Percentiles rank a stretch among this genome's conserved stretches.
Conservation (phyloP, 2,797 vertebrate genomes). For the Thaleichthys pacificus region DNA sequence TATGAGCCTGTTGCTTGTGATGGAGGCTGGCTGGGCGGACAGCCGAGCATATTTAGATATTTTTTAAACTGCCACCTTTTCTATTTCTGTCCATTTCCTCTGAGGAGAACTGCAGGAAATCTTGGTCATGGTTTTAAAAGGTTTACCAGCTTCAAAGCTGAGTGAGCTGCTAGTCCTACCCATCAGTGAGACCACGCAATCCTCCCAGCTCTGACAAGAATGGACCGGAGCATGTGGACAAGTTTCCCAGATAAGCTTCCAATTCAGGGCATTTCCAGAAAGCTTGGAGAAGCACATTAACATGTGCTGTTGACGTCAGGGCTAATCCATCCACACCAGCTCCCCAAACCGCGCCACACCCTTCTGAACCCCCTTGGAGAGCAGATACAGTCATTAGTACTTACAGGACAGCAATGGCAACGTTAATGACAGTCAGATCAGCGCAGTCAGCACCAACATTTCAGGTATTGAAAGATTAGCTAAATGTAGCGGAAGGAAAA, state of each 20-base stretch:
- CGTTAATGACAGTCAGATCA: slow-evolving; percentile 33
- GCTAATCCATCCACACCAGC: slow-evolving; percentile 61
- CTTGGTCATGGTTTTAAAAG: slow-evolving; percentile 78
- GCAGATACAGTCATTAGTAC: slow-evolving; percentile 53
- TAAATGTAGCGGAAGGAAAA: slow-evolving; percentile 11
- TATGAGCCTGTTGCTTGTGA: slow-evolving; percentile 17
- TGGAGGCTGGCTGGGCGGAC: slow-evolving; percentile 27
- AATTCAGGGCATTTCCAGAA: slow-evolving; percentile 62
- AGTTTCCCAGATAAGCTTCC: slow-evolving; percentile 64
- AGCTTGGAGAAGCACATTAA: slow-evolving; percentile 67
- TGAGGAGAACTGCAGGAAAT: slow-evolving; percentile 50
- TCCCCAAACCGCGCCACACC: slow-evolving; percentile 34
- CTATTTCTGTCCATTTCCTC: slow-evolving; percentile 57
- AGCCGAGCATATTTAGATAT: slow-evolving; percentile 46
- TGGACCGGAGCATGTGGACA: slow-evolving; percentile 62
- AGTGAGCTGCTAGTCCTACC: slow-evolving; percentile 61
- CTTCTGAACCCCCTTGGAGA: slow-evolving; percentile 41
- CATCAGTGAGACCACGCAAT: slow-evolving; percentile 65
- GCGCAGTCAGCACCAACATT: slow-evolving; percentile 32
- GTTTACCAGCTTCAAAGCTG: slow-evolving; percentile 79
- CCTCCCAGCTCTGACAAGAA: slow-evolving; percentile 68
- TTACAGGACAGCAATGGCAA: slow-evolving; percentile 42
- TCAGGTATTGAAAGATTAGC: slow-evolving; percentile 23
- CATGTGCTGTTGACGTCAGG: slow-evolving; percentile 68
- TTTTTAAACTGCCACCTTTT: slow-evolving; percentile 56